Evolutionary conservation across 2,797 vertebrate species (phyloP), one percentile per base, ranked within the genome.

Genomic region (Cyprinella venusta): DNA sequence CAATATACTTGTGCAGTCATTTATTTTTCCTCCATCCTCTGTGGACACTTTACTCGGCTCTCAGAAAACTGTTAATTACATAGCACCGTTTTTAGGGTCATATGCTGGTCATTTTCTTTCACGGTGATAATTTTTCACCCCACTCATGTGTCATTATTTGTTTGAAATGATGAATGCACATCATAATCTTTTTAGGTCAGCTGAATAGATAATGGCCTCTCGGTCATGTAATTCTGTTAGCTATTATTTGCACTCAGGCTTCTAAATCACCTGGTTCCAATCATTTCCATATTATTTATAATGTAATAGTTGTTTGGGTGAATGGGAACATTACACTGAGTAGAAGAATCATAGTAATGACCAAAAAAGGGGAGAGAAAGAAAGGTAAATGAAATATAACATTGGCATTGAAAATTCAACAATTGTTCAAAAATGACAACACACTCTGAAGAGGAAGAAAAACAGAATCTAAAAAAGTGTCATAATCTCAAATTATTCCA

Each of bases 151-250:
- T 79, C 59, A 74, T 78, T 59, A 67, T 67, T 48, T 59, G 30
- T 24, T 42, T 80, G 52, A 76, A 80, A 85, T 76, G 65, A 67
- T 82, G 16, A 78, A 72, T 72, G n/a, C 36, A 67, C 75, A 72
- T 70, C 26, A n/a, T 79, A 71, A 74, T 82, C 75, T 63, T 77
- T 36, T 71, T 77, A 63, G 33, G 72, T 71, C 68, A 85, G 36
- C 61, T 78, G 72, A 42, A 82, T 50, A 56, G 40, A 79, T 63
- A 78, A 77, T 52, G 18, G 45, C 45, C 40, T 50, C 9, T 63
- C 9, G 9, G 26, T 67, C 84, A 48, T 54, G 59, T 82, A 65
- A 76, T 72, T 79, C 26, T 26, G 79, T 82, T 79, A 59, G 69
- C 38, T 76, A 42, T 83, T 69, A 76, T 82, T 56, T 59, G 80